A percentile compares a stretch with the other conserved stretches of the same genome.
These are phyloP conservation scores for Geodia barretti DNA, from an alignment of 37 sponge, comb jelly and placozoan genomes.

Conservation along the genomic window DNA sequence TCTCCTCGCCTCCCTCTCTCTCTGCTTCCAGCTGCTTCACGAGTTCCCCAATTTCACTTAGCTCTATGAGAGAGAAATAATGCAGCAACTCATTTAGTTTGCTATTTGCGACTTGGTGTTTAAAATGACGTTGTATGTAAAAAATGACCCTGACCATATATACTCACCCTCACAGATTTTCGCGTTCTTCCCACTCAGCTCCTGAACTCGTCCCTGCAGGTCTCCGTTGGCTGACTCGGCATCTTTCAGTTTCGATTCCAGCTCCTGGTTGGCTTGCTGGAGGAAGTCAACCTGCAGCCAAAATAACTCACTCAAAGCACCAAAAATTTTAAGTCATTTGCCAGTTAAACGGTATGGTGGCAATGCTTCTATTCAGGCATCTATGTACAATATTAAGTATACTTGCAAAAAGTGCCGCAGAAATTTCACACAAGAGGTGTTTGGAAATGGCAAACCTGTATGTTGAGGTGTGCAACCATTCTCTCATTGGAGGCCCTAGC, in stretches of 20 bases:
- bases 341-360: no score
- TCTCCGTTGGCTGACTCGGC: constrained; percentile 37
- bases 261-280: constrained; percentile 86
- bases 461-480: constrained; percentile 95
- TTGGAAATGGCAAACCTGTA: constrained; percentile 69
- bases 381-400: no score
- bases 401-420: no score
- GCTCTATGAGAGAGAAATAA: no score
- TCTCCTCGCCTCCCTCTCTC: constrained; percentile 59
- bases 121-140: background rate
- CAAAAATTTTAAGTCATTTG: no score
- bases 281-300: constrained; percentile 84
- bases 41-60: constrained; percentile 69
- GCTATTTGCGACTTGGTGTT: no score
- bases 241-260: constrained; percentile 70
- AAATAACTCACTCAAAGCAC: background rate
- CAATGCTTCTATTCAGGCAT: no score
- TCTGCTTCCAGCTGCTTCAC: constrained; percentile 85
- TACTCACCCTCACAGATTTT: constrained; percentile 56
- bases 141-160: background rate
- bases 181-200: constrained; percentile 76
- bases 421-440: no score
- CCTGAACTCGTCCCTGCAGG: constrained; percentile 38
- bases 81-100: no score
- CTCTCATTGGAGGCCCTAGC: constrained; percentile 77